phyloP scores from a whole-genome alignment of 2,113 vertebrate species.

The Pelodiscus sinensis region DNA sequence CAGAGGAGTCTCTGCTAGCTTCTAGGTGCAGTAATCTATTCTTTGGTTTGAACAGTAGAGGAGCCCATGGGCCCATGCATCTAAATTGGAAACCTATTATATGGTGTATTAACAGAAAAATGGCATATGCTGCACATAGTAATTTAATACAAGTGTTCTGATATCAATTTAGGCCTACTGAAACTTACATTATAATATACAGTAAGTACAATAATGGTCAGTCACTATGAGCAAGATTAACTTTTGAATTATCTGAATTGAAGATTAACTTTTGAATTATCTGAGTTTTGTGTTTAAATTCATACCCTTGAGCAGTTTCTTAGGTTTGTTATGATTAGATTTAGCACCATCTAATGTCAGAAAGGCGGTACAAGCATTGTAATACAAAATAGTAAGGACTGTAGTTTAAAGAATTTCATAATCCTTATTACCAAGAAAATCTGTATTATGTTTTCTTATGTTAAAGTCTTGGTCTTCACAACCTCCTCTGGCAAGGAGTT shows the following conservation, averaged over 20 bases:
- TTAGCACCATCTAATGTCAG: constrained; percentile 57
- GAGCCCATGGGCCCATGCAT: not conserved
- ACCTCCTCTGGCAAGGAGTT: no score
- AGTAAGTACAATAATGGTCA: not conserved
- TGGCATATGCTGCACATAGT: not conserved
- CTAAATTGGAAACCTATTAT: not conserved
- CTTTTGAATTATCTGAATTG: not conserved
- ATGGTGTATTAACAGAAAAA: not conserved
- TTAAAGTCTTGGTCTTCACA: no score
- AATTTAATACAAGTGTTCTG: not conserved
- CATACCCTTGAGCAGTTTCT: not conserved
- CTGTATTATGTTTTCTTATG: not conserved
- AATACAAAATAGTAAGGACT: not conserved
- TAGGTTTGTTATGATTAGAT: not conserved
- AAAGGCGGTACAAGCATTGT: not conserved
- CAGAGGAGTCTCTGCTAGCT: not conserved
- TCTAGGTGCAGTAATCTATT: not conserved
- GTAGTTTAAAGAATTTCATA: not conserved
- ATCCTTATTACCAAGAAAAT: not conserved
- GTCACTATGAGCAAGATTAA: not conserved
- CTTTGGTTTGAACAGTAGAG: not conserved
- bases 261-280: not conserved
- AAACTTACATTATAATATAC: not conserved
- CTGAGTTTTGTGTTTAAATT: not conserved
- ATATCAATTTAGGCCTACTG: not conserved